A percentile compares a stretch with the other conserved stretches of the same genome.
These are phyloP conservation scores for Cottoperca gobio DNA, from an alignment of 2,797 vertebrate species.

Conservation along the genomic window DNA sequence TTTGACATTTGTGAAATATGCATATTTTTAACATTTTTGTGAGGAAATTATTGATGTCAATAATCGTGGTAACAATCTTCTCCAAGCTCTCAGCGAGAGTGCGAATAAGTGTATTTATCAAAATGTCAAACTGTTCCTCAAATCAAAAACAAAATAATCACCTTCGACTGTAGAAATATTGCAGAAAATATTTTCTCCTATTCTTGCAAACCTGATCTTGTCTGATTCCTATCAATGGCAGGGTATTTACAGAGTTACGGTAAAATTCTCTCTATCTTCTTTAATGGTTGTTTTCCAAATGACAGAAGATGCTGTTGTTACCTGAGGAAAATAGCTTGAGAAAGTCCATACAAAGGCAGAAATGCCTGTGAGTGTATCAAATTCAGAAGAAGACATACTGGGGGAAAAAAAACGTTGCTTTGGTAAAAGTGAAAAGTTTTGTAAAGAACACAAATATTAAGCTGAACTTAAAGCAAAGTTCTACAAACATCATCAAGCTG, in stretches of 20 bases:
- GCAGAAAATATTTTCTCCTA: not conserved
- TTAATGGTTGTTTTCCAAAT: slow-evolving; percentile 9
- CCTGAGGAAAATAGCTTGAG: not conserved
- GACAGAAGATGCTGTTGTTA: slow-evolving; percentile 14
- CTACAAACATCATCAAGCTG: not conserved
- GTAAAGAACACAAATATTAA: not conserved
- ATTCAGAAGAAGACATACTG: not conserved
- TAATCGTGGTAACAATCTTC: not conserved
- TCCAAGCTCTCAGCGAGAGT: not conserved
- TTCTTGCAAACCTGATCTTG: not conserved
- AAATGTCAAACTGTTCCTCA: not conserved
- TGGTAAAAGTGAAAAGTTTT: not conserved
- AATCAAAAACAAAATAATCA: not conserved
- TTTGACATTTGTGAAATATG: not conserved
- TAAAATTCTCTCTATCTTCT: not conserved
- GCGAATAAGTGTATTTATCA: not conserved
- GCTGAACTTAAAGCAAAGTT: not conserved
- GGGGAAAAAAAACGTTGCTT: not conserved
- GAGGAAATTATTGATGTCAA: not conserved
- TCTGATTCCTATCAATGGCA: not conserved
- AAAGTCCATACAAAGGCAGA: slow-evolving; percentile 16
- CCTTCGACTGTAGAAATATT: not conserved
- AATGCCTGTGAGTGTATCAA: not conserved
- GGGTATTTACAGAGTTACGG: not conserved
- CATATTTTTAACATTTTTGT: not conserved